These are phyloP conservation scores for Hoplostethus mediterraneus DNA, from an alignment of 2,797 vertebrate species.

Conservation along the genomic window DNA sequence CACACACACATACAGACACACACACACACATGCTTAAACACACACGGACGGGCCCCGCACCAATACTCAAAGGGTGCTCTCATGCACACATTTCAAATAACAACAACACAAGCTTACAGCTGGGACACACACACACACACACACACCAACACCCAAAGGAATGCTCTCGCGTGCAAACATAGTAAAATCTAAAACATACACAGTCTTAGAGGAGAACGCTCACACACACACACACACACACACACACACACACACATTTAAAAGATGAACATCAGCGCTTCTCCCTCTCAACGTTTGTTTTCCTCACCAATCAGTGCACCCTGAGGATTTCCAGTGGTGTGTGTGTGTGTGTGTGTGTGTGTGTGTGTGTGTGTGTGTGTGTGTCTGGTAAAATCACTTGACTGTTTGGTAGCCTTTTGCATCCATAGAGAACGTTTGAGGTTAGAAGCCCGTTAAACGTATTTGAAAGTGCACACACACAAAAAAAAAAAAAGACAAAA, in stretches of 20 bases:
- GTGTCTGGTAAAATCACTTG: too few relatives aligned
- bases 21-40: neutral
- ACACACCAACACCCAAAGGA: too few relatives aligned
- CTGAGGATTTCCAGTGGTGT: neutral
- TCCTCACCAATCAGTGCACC: neutral
- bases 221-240: constrained; percentile 11
- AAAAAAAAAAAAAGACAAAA: too few relatives aligned
- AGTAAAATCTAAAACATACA: constrained; percentile 1
- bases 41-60: neutral
- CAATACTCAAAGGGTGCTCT: too few relatives aligned
- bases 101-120: too few relatives aligned
- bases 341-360: neutral
- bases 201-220: constrained; percentile 1
- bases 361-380: neutral
- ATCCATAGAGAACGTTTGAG: neutral
- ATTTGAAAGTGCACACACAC: neutral
- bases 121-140: too few relatives aligned
- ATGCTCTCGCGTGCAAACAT: too few relatives aligned
- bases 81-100: too few relatives aligned
- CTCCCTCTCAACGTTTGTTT: neutral
- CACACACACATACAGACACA: too few relatives aligned
- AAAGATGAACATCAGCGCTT: neutral
- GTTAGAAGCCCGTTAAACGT: neutral
- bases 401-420: neutral
- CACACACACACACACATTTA: constrained; percentile 9